These are phyloP conservation scores for Autographa gamma DNA, from an alignment of 2,888 invertebrate genomes.

Conservation along the genomic window DNA sequence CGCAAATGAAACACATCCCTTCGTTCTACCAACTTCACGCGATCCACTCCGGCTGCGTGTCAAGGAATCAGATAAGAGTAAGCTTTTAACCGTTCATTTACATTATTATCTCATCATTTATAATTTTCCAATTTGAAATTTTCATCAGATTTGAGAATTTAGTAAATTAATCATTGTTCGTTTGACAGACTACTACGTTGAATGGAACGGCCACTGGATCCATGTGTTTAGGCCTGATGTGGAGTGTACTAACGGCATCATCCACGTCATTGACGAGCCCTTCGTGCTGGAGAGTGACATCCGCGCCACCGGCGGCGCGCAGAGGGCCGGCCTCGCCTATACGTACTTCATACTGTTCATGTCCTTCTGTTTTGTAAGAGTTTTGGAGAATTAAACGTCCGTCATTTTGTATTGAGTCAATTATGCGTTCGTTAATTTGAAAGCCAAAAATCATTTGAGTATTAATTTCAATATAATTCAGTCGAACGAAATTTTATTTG, in stretches of 20 bases:
- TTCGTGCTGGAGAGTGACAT: constrained; percentile 95
- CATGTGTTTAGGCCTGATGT: constrained; percentile 97
- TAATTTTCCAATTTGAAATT: constrained; percentile 44
- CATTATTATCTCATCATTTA: constrained; percentile 59
- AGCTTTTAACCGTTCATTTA: constrained; percentile 67
- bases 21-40: constrained; percentile 92
- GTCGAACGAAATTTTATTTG: constrained; percentile 16
- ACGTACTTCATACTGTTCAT: constrained; percentile 68
- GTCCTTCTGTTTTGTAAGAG: constrained; percentile 72
- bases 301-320: constrained; percentile 89
- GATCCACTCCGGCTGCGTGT: constrained; percentile 92
- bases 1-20: constrained; percentile 91
- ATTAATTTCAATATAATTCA: constrained; percentile 15
- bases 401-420: constrained; percentile 57
- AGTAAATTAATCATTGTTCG: constrained; percentile 41
- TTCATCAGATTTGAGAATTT: constrained; percentile 27
- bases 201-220: constrained; percentile 95
- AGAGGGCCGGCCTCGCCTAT: constrained; percentile 66
- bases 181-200: constrained; percentile 93
- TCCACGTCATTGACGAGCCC: constrained; percentile 97
- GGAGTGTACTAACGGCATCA: constrained; percentile 98
- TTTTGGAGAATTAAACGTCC: constrained; percentile 73
- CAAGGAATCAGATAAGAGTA: constrained; percentile 92
- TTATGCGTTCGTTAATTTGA: constrained; percentile 51
- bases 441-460: constrained; percentile 40